Evolutionary conservation across 2,797 vertebrate species (phyloP), one percentile per base, ranked within the genome.

Genomic region (Distichodus sexfasciatus): DNA sequence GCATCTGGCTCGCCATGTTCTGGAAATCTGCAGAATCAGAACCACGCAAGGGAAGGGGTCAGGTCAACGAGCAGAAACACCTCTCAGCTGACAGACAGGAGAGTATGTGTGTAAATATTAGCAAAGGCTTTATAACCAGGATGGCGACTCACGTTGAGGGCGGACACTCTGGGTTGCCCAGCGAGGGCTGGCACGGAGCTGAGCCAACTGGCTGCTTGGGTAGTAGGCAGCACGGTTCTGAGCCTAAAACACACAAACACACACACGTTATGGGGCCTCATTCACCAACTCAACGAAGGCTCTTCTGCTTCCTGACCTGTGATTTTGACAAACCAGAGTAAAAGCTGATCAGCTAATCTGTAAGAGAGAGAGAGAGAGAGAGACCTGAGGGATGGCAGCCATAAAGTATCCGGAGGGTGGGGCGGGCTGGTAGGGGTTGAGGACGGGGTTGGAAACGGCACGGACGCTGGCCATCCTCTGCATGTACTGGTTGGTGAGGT

Each of bases 401-500:
- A 98, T 96, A 91, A 98, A 97, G 89, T 98, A 98, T 74, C 95
- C 95, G 48, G 96, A 96, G 75, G 96, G 95, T 14, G 95, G 93
- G 28, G 92, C 90, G 0, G 93, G 93, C 81, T 98, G 97, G 85
- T 98, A 99, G 6, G 96, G 95, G 76, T 97, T 96, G 89, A 99
- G 96, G 58, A 98, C 95, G 0, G 95, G 94, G 83, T 97, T 97
- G 62, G 96, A 95, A 75, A 98, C 95, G 28, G 95, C 93, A 28
- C 94, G 92, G 3, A 97, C 94, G 63, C 89, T 97, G 43, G 94
- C 95, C 95, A 98, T 96, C 71, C 96, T 94, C 90, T 98, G 96
- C 94, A 98, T 98, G 78, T 98, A 97, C 87, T 98, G 95, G 87
- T 96, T 97, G 81, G 95, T 98, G 78, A 99, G 93, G 77, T 98